Evolutionary conservation across 1,140 invertebrate species (phyloP).

Genomic region (Pseudoatta argentina): DNA sequence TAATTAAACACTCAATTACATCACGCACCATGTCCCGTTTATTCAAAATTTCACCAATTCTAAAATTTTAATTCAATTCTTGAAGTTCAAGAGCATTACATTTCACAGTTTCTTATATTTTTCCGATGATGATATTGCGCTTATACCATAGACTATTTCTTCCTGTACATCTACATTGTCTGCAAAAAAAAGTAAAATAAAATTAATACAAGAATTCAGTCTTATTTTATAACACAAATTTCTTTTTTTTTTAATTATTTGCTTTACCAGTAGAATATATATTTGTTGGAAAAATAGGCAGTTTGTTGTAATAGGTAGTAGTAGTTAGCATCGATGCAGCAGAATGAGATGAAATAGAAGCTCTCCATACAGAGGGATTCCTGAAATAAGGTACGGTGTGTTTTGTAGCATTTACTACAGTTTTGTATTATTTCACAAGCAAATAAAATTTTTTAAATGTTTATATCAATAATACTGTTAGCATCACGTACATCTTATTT

Average conservation of each 20-base stretch:
- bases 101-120: slow-evolving; percentile 57
- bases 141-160: slow-evolving; percentile 58
- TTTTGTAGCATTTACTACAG: not conserved
- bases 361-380: slow-evolving; percentile 72
- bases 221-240: not conserved
- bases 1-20: slow-evolving; percentile 65
- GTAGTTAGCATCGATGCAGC: slow-evolving; percentile 70
- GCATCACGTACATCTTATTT: slow-evolving; percentile 72
- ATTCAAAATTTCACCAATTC: slow-evolving; percentile 25
- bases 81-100: not conserved
- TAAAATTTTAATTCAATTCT: slow-evolving; percentile 13
- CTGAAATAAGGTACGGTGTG: slow-evolving; percentile 68
- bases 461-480: not conserved
- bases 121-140: slow-evolving; percentile 40
- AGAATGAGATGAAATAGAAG: slow-evolving; percentile 70
- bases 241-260: slow-evolving; percentile 8
- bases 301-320: slow-evolving; percentile 75
- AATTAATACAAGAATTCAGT: slow-evolving; percentile 12
- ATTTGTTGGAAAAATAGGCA: slow-evolving; percentile 80
- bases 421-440: not conserved
- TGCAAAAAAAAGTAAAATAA: slow-evolving; percentile 35
- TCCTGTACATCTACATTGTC: slow-evolving; percentile 40
- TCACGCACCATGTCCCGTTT: slow-evolving; percentile 42
- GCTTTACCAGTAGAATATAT: slow-evolving; percentile 75
- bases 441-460: not conserved